phyloP scores from a whole-genome alignment of 2,888 invertebrate species.

The Hirtodrosophila alboralis region DNA sequence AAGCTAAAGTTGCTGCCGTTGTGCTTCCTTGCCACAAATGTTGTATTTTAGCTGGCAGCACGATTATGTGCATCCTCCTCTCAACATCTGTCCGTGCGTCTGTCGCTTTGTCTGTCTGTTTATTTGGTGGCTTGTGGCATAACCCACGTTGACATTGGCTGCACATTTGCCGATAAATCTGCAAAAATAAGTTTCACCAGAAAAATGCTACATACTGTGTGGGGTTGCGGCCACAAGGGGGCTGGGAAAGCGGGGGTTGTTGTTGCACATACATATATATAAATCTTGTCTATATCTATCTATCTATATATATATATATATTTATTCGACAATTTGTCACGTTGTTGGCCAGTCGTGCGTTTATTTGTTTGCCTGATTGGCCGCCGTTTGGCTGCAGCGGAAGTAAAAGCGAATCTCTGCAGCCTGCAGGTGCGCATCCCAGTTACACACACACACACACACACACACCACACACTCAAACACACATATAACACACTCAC shows the following conservation, averaged over 20 bases:
- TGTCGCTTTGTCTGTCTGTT: slow-evolving; percentile 13
- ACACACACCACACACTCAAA: slow-evolving; percentile 10
- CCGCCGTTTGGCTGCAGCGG: slow-evolving; percentile 49
- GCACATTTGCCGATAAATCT: slow-evolving; percentile 56
- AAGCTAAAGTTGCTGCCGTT: slow-evolving; percentile 13
- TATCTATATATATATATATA: slow-evolving; percentile 3
- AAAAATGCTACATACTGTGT: slow-evolving; percentile 62
- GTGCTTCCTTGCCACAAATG: slow-evolving; percentile 48
- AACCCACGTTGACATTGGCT: slow-evolving; percentile 76
- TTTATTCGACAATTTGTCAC: slow-evolving; percentile 75
- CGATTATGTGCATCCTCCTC: slow-evolving; percentile 65
- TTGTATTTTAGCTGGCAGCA: slow-evolving; percentile 23
- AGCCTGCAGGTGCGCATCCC: slow-evolving; percentile 67
- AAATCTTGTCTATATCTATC: neutral
- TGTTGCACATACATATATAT: too few species aligned
- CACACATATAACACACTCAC: slow-evolving; percentile 6
- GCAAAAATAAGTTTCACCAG: slow-evolving; percentile 66
- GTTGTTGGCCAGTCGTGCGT: slow-evolving; percentile 74
- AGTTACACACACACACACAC: slow-evolving; percentile 15
- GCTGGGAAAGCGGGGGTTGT: neutral
- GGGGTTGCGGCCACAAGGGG: neutral
- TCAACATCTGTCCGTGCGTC: slow-evolving; percentile 5
- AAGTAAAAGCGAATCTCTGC: slow-evolving; percentile 67
- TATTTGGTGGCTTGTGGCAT: slow-evolving; percentile 61
- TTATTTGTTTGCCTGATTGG: slow-evolving; percentile 59